Base-by-base conservation (phyloP, 2,113 vertebrate genomes). In the Pseudopipra pipra region DNA sequence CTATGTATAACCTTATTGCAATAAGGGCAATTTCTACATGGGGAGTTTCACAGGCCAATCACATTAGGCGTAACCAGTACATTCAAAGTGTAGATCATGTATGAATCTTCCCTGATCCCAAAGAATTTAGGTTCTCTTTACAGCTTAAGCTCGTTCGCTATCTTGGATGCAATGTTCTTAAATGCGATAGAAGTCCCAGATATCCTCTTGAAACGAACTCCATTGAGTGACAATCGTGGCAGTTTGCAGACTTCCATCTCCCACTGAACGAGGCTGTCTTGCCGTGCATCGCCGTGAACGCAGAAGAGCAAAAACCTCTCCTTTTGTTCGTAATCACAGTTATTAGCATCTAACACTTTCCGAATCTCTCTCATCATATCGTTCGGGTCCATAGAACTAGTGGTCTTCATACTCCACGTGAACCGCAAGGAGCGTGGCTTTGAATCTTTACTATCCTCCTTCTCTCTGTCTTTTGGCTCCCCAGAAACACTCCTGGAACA, bases 361-460 rank as follows among this genome's bases (percentile, higher is more conserved):
- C 99, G 98, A 97, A 99, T 99, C 96, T 99, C 99, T 82, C 98
- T 97, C 99, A 99, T 99, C 99, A 99, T 99, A 96, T 99, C 99
- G 1, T 98, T 98, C 0, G 99, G 99, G 98, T 99, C 99, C 99
- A 99, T 99, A 55, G 99, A 99, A 47, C 99, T 99, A 4, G 99
- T 99, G 97, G 99, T 99, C 98, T 99, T 99, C 99, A 99, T 99
- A 88, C 99, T 99, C 99, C 99, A 99, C 0, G 99, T 99, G 97
- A 99, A 99, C 39, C 99, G 98, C 95, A 99, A 97, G 15, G 99
- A 99, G 13, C 99, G 98, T 3, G 99, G 99, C 97, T 99, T 99
- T 5, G 99, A 98, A 96, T 99, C 99, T 63, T 99, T 99, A 15
- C 92, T 92, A 2, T 99, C 99, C 39, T 99, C 99, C 89, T 98